Conservation (phyloP, 1,140 invertebrate genomes). For the Eufriesea mexicana region DNA sequence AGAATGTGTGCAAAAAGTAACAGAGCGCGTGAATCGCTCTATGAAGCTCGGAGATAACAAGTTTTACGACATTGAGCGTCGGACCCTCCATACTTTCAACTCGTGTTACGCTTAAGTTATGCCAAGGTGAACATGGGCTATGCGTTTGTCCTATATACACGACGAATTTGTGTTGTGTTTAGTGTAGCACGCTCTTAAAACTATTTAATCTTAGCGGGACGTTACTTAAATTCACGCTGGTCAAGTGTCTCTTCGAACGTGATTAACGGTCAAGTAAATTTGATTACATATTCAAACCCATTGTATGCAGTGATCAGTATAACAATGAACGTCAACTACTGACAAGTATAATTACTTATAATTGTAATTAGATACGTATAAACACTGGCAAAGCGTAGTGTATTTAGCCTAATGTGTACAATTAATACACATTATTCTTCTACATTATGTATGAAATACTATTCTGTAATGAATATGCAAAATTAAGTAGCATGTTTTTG, state of each 20-base stretch:
- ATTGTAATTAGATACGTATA: background rate
- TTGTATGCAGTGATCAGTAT: background rate
- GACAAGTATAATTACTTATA: background rate
- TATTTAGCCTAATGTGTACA: background rate
- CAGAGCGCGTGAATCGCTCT: background rate
- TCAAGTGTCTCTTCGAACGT: background rate
- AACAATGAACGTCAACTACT: background rate
- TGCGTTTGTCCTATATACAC: background rate
- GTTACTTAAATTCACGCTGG: background rate
- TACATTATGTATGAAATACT: background rate
- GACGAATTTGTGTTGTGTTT: background rate
- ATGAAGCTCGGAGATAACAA: conserved; percentile 29
- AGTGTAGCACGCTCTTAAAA: background rate
- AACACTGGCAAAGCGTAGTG: background rate
- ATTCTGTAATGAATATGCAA: background rate
- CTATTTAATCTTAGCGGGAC: background rate
- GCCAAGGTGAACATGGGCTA: conserved; percentile 32
- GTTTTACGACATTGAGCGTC: conserved; percentile 60
- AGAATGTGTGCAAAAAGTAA: background rate
- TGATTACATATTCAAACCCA: background rate
- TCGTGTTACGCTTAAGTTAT: conserved; percentile 49
- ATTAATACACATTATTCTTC: background rate
- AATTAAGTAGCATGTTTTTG: background rate
- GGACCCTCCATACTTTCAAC: conserved; percentile 36
- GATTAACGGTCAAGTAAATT: conserved; percentile 1